A percentile compares a stretch with the other conserved stretches of the same genome.
phyloP scores from a whole-genome alignment of 2,113 vertebrate species.

The Propithecus coquereli region DNA sequence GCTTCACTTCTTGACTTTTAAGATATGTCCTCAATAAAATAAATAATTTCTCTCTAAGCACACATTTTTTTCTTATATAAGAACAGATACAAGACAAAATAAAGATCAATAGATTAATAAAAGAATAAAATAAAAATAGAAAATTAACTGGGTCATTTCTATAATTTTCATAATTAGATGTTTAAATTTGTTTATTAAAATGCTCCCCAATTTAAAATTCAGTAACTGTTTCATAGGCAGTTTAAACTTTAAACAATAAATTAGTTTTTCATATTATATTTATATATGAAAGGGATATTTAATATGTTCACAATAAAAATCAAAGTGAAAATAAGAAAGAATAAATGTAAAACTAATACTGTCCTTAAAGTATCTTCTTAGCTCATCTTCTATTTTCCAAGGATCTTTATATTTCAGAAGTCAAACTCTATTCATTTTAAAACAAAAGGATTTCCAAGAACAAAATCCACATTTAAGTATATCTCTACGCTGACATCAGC shows the following conservation, averaged over 20 bases:
- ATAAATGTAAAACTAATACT: slow-evolving; percentile 34
- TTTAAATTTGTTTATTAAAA: slow-evolving; percentile 49
- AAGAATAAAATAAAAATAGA: slow-evolving; percentile 47
- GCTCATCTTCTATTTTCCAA: slow-evolving; percentile 36
- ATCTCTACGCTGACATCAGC: neutral
- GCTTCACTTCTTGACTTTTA: slow-evolving; percentile 78
- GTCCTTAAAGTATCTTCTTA: slow-evolving; percentile 6
- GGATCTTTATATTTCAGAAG: neutral
- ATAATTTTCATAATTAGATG: slow-evolving; percentile 59
- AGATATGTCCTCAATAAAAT: slow-evolving; percentile 71
- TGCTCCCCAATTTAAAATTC: slow-evolving; percentile 13
- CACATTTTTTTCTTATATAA: slow-evolving; percentile 65
- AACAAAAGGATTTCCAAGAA: neutral
- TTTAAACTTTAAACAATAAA: slow-evolving; percentile 49
- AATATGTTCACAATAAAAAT: slow-evolving; percentile 22
- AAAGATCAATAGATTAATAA: slow-evolving; percentile 59
- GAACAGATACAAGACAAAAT: slow-evolving; percentile 64
- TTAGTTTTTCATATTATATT: slow-evolving; percentile 16
- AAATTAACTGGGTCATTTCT: slow-evolving; percentile 40
- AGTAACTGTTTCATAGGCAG: neutral
- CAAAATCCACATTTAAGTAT: slow-evolving; percentile 17
- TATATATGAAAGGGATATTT: slow-evolving; percentile 17
- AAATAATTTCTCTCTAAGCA: slow-evolving; percentile 68
- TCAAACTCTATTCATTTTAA: slow-evolving; percentile 3
- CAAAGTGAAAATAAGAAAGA: slow-evolving; percentile 41